Base-by-base conservation (phyloP, 2,888 invertebrate genomes). In the Syritta pipiens region DNA sequence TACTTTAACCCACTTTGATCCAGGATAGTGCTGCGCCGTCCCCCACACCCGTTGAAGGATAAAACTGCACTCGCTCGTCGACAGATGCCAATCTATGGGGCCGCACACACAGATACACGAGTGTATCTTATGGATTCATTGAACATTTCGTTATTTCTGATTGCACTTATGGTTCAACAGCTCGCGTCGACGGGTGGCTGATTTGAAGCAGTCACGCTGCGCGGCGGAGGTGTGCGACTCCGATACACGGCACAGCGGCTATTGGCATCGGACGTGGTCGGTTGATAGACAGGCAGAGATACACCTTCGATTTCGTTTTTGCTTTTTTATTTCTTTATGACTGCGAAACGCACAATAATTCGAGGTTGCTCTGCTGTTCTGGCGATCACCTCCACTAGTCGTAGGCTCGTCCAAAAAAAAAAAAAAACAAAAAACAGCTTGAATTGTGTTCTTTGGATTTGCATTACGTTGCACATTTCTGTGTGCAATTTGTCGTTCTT, bases 61-160 rank as follows among this genome's bases (percentile, higher is more conserved):
- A 32, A 4, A 32, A n/a, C 2, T 28, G n/a, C n/a, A 32, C n/a
- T 32, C 32, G 1, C 32, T n/a, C n/a, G n/a, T n/a, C n/a, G n/a
- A n/a, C n/a, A n/a, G n/a, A n/a, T n/a, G n/a, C n/a, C n/a, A n/a
- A n/a, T n/a, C n/a, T n/a, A n/a, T n/a, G n/a, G n/a, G n/a, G n/a
- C n/a, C n/a, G n/a, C n/a, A n/a, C n/a, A n/a, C n/a, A n/a, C n/a
- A n/a, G 32, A 32, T 9, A n/a, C 32, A 9, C 32, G 32, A 32
- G 32, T 5, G 14, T 76, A 63, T 71, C 51, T 71, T 62, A 72
- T 42, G 40, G 67, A 72, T 74, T 74, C 79, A 74, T 79, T 79
- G 79, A 79, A 62, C 74, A 74, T 62, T 79, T 49, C 60, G 74
- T 74, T 74, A 72, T 72, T 67, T 79, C 48, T 67, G 72, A 79